phyloP scores from a whole-genome alignment of 2,797 vertebrate species.

The Lutjanus argentimaculatus region DNA sequence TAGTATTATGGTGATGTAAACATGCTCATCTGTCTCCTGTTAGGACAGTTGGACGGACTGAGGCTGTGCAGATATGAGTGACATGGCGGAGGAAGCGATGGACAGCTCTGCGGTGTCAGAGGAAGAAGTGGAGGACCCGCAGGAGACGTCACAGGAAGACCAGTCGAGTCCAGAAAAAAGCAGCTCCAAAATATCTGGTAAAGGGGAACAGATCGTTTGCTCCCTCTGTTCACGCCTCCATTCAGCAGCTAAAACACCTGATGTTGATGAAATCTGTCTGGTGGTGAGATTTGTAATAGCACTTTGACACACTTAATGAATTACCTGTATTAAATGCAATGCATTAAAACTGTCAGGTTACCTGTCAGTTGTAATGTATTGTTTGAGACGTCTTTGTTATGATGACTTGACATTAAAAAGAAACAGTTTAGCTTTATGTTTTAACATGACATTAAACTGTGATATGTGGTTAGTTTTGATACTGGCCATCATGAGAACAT shows the following conservation, averaged over 20 bases:
- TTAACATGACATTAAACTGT: no score
- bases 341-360: no score
- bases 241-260: neutral
- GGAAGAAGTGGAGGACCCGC: constrained; percentile 58
- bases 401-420: no score
- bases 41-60: neutral
- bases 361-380: no score
- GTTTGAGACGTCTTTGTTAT: no score
- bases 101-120: constrained; percentile 55
- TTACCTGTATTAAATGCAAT: no score
- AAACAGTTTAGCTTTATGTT: no score
- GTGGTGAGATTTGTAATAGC: neutral
- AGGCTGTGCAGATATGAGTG: constrained; percentile 50
- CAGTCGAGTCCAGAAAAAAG: constrained; percentile 9
- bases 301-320: neutral
- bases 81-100: constrained; percentile 57
- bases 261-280: neutral
- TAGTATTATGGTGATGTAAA: no score
- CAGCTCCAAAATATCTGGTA: constrained; percentile 46
- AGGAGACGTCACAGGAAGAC: constrained; percentile 28
- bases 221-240: neutral
- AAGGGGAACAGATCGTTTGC: accelerated
- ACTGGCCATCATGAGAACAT: no score
- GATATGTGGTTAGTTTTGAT: no score
- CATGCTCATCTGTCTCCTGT: neutral